Conservation (phyloP, 64 coral and sea anemone species). For the Exaiptasia diaphana region DNA sequence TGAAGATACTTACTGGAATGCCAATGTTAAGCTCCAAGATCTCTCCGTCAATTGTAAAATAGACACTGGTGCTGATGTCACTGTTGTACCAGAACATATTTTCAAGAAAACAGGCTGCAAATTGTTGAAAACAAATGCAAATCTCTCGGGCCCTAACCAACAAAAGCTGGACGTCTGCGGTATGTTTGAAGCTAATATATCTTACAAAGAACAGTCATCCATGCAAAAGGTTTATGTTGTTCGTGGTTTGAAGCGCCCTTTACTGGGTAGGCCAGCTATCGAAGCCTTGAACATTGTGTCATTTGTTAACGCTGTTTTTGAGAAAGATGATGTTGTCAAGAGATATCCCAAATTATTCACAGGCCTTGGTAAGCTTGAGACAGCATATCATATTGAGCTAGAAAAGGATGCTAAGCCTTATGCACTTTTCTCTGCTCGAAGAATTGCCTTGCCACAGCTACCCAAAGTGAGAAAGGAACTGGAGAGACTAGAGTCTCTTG, state of each 20-base stretch:
- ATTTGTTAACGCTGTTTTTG: not conserved
- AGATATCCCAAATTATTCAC: slow-evolving; percentile 6
- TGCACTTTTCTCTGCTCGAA: slow-evolving; percentile 11
- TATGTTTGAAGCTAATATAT: not conserved
- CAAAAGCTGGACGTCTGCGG: slow-evolving; percentile 15
- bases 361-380: slow-evolving; percentile 23
- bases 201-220: not conserved
- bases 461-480: slow-evolving; percentile 40
- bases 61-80: slow-evolving; percentile 47
- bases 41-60: not conserved
- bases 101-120: slow-evolving; percentile 39
- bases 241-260: not conserved
- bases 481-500: not conserved
- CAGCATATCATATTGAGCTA: not conserved
- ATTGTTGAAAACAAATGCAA: not conserved
- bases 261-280: slow-evolving; percentile 21
- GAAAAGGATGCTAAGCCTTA: not conserved
- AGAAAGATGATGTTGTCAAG: not conserved
- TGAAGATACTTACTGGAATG: slow-evolving; percentile 12
- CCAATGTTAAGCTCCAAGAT: not conserved
- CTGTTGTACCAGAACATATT: slow-evolving; percentile 43
- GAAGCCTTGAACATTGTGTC: slow-evolving; percentile 14
- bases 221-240: not conserved
- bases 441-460: slow-evolving; percentile 35
- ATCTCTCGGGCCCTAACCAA: slow-evolving; percentile 29